phyloP scores from a whole-genome alignment of 2,113 vertebrate genomes.

The Catharus fuscescens region DNA sequence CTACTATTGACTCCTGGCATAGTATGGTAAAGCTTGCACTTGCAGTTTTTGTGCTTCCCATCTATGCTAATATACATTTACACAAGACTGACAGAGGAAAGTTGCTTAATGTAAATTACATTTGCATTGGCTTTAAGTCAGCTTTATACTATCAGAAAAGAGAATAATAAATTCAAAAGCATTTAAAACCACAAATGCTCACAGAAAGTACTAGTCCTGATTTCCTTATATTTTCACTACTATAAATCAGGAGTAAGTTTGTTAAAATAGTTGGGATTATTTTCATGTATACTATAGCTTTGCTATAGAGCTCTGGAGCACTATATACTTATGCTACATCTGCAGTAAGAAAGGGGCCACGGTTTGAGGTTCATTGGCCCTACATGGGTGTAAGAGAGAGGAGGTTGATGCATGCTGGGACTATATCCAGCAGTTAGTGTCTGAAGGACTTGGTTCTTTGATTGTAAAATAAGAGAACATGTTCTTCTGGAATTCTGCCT shows the following conservation, averaged over 20 bases:
- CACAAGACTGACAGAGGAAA: constrained; percentile 22
- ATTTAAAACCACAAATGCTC: neutral
- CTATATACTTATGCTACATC: neutral
- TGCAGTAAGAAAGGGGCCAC: neutral
- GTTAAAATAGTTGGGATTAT: neutral
- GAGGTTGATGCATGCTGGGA: neutral
- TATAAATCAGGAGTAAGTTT: neutral
- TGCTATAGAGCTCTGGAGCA: neutral
- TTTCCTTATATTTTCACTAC: neutral
- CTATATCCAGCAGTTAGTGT: neutral
- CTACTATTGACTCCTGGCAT: neutral
- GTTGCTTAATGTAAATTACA: constrained; percentile 47
- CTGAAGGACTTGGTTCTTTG: constrained; percentile 1
- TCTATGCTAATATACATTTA: neutral
- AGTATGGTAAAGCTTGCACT: neutral
- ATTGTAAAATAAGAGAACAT: neutral
- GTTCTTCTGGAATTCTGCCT: constrained; percentile 32
- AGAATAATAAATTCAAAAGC: constrained; percentile 8
- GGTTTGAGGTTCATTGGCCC: neutral
- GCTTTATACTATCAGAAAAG: neutral
- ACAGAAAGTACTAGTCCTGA: neutral
- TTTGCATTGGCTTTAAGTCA: constrained; percentile 48
- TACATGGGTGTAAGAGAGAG: neutral
- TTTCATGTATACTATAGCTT: neutral
- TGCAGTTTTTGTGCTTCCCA: neutral